These are phyloP conservation scores for Portevinia maculata DNA, from an alignment of 2,888 invertebrate species.

Conservation along the genomic window DNA sequence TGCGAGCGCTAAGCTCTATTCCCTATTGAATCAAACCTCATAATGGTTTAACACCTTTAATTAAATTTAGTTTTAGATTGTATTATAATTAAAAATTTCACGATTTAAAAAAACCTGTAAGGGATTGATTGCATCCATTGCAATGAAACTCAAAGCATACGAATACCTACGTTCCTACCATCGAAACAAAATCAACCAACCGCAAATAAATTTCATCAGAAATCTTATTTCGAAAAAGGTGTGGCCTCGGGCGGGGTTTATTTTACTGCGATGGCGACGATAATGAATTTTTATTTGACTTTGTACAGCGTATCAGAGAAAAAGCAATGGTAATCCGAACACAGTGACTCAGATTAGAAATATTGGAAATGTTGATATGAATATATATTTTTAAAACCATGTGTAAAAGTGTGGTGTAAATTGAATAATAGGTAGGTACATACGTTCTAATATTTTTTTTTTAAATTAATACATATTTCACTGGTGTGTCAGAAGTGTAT, in stretches of 20 bases:
- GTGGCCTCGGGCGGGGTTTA: conserved; percentile 68
- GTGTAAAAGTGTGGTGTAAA: no score
- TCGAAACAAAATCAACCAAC: conserved; percentile 45
- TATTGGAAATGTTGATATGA: background rate
- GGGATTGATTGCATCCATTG: background rate
- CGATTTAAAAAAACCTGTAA: background rate
- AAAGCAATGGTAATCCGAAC: background rate
- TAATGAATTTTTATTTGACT: conserved; percentile 3
- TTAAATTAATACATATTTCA: no score
- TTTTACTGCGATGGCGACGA: conserved; percentile 61
- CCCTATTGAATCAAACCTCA: no score
- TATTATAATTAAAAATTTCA: no score
- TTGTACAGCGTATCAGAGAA: conserved; percentile 37
- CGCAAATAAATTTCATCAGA: conserved; percentile 49
- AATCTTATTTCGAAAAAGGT: conserved; percentile 51
- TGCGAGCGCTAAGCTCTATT: no score
- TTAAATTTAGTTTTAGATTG: no score
- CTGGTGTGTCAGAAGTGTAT: no score
- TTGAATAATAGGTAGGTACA: no score
- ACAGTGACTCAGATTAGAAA: background rate
- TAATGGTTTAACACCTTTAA: no score
- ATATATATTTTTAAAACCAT: no score
- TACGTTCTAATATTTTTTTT: no score
- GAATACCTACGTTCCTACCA: background rate
- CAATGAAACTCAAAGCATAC: background rate